phyloP scores from a whole-genome alignment of 2,113 vertebrate genomes.

The Malurus melanocephalus region DNA sequence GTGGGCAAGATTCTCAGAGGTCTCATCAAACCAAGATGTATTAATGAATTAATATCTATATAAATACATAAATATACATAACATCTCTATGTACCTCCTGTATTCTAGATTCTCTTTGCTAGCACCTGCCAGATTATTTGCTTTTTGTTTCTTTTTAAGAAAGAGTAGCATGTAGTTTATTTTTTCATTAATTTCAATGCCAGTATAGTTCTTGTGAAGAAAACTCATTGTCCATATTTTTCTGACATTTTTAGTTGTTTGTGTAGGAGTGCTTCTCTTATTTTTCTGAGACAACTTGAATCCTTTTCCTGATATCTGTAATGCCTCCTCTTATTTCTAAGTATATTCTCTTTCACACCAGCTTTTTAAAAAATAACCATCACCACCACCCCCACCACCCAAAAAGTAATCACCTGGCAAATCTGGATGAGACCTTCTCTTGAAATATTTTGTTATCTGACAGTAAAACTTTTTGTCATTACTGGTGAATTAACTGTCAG shows the following conservation, averaged over 20 bases:
- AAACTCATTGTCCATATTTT: neutral
- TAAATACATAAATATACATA: neutral
- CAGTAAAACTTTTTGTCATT: neutral
- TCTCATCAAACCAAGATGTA: neutral
- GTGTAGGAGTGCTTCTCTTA: neutral
- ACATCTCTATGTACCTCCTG: neutral
- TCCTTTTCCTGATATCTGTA: neutral
- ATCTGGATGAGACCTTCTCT: neutral
- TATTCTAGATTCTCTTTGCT: neutral
- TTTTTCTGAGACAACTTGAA: neutral
- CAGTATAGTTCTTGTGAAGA: neutral
- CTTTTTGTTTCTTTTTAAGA: neutral
- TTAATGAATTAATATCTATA: neutral
- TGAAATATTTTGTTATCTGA: neutral
- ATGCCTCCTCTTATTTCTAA: neutral
- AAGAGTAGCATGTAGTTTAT: neutral
- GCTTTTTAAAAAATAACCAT: neutral
- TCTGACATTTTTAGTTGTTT: neutral
- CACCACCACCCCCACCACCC: neutral
- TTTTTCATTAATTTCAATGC: neutral
- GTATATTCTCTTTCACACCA: neutral
- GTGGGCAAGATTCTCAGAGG: neutral
- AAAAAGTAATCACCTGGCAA: neutral
- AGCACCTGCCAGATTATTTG: neutral
- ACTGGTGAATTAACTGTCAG: neutral